Evolutionary conservation across 2,113 vertebrate genomes (phyloP), one percentile per base, ranked within the genome.

Genomic region (Okapia johnstoni): DNA sequence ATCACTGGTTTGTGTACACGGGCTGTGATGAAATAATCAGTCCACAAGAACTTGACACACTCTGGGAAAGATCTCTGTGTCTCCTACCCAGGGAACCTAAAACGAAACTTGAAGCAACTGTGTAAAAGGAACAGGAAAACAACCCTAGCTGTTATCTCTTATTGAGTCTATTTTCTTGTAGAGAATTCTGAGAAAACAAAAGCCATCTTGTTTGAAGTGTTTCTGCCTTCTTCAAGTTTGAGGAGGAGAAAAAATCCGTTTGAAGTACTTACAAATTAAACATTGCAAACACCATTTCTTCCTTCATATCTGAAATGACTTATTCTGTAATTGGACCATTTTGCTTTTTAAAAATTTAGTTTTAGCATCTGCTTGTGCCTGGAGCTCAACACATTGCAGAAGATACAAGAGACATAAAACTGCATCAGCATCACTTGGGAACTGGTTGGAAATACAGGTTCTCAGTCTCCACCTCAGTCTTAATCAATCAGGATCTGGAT

Each of bases 21-120:
- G 60, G 96, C 93, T 21, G 15, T 97, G 93, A 96, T 90, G 93
- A 98, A 98, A 95, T 52, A 95, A 93, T 96, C 93, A 88, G 95
- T 94, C 95, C 96, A 90, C 96, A 97, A 98, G 98, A 98, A 98
- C 96, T 93, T 85, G 96, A 90, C 60, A 85, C 80, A 84, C 85
- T 96, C 98, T 99, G 99, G 98, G 98, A 98, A 98, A 76, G 2
- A 88, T 60, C 95, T 93, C 95, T 84, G 19, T 86, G 2, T 79
- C 77, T n/a, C 76, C 96, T 98, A 98, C 98, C 94, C 98, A 98
- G 92, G 98, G 96, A 98, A 94, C 58, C 92, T 95, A 88, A 86
- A 98, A 97, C 28, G 96, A 96, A 98, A 98, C 70, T 88, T 90
- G 94, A 77, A 25, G 95, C 97, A 95, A 95, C 48, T 43, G 40